A percentile compares a stretch with the other conserved stretches of the same genome.
These are phyloP conservation scores for Pandion haliaetus DNA, from an alignment of 2,113 vertebrate genomes.

Conservation along the genomic window DNA sequence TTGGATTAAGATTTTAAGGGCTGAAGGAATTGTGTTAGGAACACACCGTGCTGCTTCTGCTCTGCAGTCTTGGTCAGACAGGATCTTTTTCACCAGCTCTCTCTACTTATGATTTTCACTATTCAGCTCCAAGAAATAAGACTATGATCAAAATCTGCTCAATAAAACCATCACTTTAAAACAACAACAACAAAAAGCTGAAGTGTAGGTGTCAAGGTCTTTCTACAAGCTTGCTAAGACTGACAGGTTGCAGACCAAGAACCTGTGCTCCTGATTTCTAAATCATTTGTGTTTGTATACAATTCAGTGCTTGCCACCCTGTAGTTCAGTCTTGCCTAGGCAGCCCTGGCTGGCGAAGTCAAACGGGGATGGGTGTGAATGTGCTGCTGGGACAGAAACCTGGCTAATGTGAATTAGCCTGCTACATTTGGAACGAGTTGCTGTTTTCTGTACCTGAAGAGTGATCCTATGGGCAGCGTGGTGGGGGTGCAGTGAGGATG, in stretches of 20 bases:
- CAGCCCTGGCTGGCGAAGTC: not conserved
- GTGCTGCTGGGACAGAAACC: not conserved
- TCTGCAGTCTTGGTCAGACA: not conserved
- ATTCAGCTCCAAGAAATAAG: not conserved
- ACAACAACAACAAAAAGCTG: not conserved
- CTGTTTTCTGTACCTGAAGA: not conserved
- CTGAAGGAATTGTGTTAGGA: not conserved
- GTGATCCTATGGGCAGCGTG: too few species aligned
- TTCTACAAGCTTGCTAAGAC: not conserved
- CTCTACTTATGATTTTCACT: not conserved
- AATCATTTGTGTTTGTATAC: not conserved
- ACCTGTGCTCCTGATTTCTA: not conserved
- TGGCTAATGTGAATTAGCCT: fast-evolving
- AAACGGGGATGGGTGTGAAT: fast-evolving
- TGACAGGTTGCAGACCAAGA: not conserved
- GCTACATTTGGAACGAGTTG: fast-evolving
- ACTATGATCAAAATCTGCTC: not conserved
- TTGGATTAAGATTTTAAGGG: not conserved
- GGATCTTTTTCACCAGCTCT: not conserved
- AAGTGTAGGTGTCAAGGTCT: not conserved
- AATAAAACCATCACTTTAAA: not conserved
- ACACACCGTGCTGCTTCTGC: not conserved
- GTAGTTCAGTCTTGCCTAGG: not conserved
- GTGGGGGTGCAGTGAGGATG: too few species aligned
- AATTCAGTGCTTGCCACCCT: fast-evolving